Conservation (phyloP, 2,113 vertebrate species). For the Catharus bicknelli region DNA sequence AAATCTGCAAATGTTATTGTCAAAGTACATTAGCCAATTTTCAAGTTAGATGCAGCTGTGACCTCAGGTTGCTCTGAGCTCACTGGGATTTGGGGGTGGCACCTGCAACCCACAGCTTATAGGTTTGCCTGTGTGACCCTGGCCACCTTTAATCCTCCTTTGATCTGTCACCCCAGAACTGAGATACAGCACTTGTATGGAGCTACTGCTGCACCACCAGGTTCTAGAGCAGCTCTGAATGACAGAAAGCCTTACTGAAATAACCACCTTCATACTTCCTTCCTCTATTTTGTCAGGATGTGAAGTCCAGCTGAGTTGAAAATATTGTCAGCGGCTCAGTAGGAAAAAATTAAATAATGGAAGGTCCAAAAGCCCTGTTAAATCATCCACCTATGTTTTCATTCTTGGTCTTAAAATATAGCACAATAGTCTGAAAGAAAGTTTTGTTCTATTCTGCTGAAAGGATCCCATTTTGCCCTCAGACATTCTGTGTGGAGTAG, state of each 20-base stretch:
- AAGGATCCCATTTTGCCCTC: background rate
- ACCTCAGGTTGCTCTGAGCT: constrained; percentile 41
- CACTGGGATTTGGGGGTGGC: constrained; percentile 38
- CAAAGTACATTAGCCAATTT: constrained; percentile 35
- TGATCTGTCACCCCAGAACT: background rate
- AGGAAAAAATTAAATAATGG: background rate
- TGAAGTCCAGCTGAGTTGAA: background rate
- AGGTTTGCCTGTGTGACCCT: constrained; percentile 3
- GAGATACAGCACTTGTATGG: background rate
- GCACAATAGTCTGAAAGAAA: background rate
- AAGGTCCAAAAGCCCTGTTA: background rate
- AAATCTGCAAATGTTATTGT: constrained; percentile 56
- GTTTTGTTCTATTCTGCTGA: background rate
- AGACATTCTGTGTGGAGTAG: background rate
- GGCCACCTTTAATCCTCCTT: background rate
- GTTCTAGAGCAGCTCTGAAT: background rate
- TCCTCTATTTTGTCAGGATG: background rate
- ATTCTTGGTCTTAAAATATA: background rate
- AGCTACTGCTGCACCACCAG: background rate
- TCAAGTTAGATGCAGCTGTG: constrained; percentile 32
- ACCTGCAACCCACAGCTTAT: constrained; percentile 24
- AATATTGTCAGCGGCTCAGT: background rate
- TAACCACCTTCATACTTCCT: background rate
- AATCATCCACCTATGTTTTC: background rate
- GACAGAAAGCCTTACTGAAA: background rate